Evolutionary conservation across 2,113 vertebrate genomes (phyloP).

Genomic region (Laticauda colubrina): DNA sequence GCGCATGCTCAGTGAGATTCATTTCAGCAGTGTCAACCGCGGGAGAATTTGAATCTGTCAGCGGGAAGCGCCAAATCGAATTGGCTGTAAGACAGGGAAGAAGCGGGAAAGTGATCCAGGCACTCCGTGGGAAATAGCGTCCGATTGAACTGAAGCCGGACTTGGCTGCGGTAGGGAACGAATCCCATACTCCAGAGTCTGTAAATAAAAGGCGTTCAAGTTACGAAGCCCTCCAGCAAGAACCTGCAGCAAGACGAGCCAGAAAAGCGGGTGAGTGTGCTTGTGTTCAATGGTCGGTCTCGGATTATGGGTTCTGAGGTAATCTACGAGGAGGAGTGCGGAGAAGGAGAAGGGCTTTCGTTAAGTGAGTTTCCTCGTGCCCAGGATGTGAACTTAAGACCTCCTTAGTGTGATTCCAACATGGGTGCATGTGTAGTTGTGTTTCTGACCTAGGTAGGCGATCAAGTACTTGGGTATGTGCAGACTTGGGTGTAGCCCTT

Average conservation of each 20-base stretch:
- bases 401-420: too few relatives aligned
- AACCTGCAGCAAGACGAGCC: background rate
- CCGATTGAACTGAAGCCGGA: background rate
- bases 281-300: background rate
- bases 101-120: background rate
- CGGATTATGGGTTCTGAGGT: background rate
- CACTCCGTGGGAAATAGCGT: too few relatives aligned
- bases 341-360: background rate
- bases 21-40: slow-evolving; percentile 27
- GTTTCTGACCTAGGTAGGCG: background rate
- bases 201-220: background rate
- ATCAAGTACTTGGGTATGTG: background rate
- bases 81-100: background rate
- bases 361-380: background rate
- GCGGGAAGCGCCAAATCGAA: slow-evolving; percentile 24
- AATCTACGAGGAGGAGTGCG: background rate
- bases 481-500: background rate
- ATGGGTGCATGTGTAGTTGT: too few relatives aligned
- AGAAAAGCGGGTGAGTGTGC: background rate
- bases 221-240: background rate
- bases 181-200: background rate
- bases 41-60: slow-evolving; percentile 63
- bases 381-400: too few relatives aligned
- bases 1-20: background rate
- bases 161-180: background rate